Evolutionary conservation across 2,888 invertebrate species (phyloP).

Genomic region (Trisateles emortualis): DNA sequence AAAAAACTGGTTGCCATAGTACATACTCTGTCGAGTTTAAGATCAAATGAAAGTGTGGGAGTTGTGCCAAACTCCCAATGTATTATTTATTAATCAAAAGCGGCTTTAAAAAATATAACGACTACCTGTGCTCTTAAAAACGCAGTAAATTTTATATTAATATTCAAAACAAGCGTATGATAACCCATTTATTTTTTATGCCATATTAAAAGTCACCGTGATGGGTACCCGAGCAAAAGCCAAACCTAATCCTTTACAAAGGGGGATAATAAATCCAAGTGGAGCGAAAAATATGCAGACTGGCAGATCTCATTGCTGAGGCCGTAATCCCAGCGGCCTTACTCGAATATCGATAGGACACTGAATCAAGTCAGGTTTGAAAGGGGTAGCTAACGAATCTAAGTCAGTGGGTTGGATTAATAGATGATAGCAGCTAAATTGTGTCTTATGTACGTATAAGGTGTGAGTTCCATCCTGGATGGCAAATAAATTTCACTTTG

Average conservation of each 20-base stretch:
- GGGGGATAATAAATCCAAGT: constrained; percentile 41
- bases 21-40: too few species aligned
- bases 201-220: constrained; percentile 35
- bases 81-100: background rate
- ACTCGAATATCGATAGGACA: constrained; percentile 30
- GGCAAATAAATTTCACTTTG: too few species aligned
- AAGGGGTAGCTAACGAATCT: constrained; percentile 19
- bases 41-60: too few species aligned
- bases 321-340: constrained; percentile 36
- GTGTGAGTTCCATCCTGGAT: too few species aligned
- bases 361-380: constrained; percentile 23
- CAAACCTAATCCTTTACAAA: constrained; percentile 34
- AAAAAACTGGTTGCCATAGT: too few species aligned
- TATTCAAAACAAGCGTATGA: constrained; percentile 17
- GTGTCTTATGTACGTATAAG: too few species aligned
- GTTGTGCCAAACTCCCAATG: background rate
- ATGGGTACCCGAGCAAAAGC: constrained; percentile 40
- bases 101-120: constrained; percentile 5
- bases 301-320: constrained; percentile 40
- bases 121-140: constrained; percentile 2
- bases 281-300: constrained; percentile 48
- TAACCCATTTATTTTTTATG: constrained; percentile 32
- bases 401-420: constrained; percentile 14
- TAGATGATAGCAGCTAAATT: too few species aligned
- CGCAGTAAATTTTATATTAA: constrained; percentile 11